A percentile compares a stretch with the other conserved stretches of the same genome.
Conservation (phyloP, 2,113 vertebrate genomes). For the Atractosteus spatula region DNA sequence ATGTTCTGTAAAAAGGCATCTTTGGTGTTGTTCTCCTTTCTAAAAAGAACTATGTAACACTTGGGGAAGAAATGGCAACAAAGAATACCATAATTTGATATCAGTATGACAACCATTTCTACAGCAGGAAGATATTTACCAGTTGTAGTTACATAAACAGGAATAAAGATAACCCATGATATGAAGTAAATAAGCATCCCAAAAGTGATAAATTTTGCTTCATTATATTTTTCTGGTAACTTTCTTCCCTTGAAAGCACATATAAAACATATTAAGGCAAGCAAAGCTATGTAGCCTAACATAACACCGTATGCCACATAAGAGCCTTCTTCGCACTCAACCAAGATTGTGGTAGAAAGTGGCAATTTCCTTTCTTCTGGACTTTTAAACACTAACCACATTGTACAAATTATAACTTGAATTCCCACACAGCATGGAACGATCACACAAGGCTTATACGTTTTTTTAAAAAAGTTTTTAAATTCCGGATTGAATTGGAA, state of each 20-base stretch:
- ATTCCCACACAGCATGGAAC: conserved; percentile 63
- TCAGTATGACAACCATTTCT: conserved; percentile 83
- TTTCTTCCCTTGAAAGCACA: conserved; percentile 85
- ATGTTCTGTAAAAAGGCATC: conserved; percentile 77
- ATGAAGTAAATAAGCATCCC: conserved; percentile 88
- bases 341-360: conserved; percentile 58
- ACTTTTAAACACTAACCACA: conserved; percentile 71
- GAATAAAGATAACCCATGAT: conserved; percentile 83
- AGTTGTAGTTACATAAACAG: conserved; percentile 72
- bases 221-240: conserved; percentile 83
- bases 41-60: conserved; percentile 81
- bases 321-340: conserved; percentile 78
- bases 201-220: conserved; percentile 87
- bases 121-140: conserved; percentile 80
- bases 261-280: conserved; percentile 78
- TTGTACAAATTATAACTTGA: conserved; percentile 66
- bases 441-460: conserved; percentile 67
- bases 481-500: conserved; percentile 79
- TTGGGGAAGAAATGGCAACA: conserved; percentile 84
- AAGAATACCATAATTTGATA: conserved; percentile 82
- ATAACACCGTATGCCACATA: conserved; percentile 72
- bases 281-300: conserved; percentile 72
- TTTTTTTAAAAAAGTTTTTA: conserved; percentile 59
- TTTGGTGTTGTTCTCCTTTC: conserved; percentile 78
- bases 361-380: conserved; percentile 53